Evolutionary conservation across 92 coral and sea anemone species (phyloP).

Genomic region (Bergia puertoricense): DNA sequence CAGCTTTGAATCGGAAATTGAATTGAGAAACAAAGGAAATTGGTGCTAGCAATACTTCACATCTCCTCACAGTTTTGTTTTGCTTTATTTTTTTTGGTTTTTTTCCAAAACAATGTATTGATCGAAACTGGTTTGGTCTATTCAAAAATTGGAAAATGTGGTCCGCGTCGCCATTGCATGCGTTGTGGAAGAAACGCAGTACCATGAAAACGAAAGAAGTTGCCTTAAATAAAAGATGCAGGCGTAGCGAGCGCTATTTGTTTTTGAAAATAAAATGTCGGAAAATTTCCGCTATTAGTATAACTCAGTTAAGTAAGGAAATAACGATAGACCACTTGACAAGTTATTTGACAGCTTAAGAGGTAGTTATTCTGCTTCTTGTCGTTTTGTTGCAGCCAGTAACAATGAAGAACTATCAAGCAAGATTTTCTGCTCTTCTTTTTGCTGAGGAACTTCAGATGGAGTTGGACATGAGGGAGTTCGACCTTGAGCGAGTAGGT

Average conservation of each 20-base stretch:
- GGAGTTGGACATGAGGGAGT: slow-evolving; percentile 97
- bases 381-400: slow-evolving; percentile 60
- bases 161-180: too few relatives aligned
- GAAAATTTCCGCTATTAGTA: too few relatives aligned
- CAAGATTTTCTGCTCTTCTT: slow-evolving; percentile 78
- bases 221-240: too few relatives aligned
- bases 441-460: slow-evolving; percentile 91
- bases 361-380: background rate
- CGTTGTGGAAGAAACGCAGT: too few relatives aligned
- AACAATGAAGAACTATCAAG: slow-evolving; percentile 69
- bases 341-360: background rate
- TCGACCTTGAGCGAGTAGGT: slow-evolving; percentile 76
- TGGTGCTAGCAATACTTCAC: background rate
- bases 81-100: too few relatives aligned
- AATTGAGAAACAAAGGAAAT: background rate
- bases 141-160: too few relatives aligned
- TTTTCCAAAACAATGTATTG: too few relatives aligned
- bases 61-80: background rate
- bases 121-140: background rate
- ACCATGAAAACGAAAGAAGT: too few relatives aligned
- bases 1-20: background rate
- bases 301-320: too few relatives aligned
- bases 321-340: background rate
- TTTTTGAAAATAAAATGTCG: too few relatives aligned
- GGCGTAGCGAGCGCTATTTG: too few relatives aligned